Conservation (phyloP, 2,888 invertebrate species). For the Tenodera sinensis region DNA sequence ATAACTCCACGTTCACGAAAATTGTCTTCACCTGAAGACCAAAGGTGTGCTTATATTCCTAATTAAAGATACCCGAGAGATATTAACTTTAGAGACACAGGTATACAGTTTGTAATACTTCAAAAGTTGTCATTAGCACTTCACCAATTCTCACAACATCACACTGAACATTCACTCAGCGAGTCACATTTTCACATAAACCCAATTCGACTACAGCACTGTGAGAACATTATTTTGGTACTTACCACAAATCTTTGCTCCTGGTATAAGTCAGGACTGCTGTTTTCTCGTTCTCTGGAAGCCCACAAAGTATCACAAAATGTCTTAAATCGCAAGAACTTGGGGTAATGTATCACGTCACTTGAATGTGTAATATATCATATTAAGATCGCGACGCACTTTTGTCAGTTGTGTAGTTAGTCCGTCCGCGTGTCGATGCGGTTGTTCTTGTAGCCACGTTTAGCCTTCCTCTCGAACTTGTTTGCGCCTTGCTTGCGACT, state of each 20-base stretch:
- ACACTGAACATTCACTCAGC: too few species aligned
- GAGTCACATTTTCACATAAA: background rate
- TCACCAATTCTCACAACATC: too few species aligned
- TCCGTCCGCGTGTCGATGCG: background rate
- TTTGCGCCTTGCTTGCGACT: background rate
- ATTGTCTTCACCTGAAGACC: too few species aligned
- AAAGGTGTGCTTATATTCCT: too few species aligned
- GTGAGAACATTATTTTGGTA: background rate
- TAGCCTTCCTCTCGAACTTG: background rate
- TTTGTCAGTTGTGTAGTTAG: background rate
- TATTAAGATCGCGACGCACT: background rate
- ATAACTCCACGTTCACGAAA: too few species aligned
- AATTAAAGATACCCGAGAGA: too few species aligned
- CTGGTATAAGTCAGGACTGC: background rate
- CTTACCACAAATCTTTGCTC: background rate
- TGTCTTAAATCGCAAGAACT: background rate
- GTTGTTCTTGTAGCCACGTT: background rate
- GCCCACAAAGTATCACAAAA: background rate
- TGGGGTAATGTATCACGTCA: background rate
- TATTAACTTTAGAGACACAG: too few species aligned
- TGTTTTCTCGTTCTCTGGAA: background rate
- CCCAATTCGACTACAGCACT: background rate
- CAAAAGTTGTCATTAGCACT: too few species aligned
- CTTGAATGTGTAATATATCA: background rate
- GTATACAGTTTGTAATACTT: too few species aligned